These are phyloP conservation scores for Drosophila emarginata DNA, from an alignment of 2,888 invertebrate species.

Conservation along the genomic window DNA sequence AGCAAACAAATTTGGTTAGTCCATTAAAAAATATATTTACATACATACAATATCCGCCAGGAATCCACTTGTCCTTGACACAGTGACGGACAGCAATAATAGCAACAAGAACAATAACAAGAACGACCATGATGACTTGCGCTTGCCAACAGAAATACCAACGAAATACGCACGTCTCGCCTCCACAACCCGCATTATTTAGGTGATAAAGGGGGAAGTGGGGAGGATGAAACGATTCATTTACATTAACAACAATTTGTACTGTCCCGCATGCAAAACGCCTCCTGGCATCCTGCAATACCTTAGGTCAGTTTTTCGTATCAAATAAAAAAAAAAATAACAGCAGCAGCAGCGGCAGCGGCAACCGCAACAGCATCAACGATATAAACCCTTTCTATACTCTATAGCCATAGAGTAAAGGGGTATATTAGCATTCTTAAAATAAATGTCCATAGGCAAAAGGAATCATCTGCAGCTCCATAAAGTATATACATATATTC, in stretches of 20 bases:
- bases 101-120: slow-evolving; percentile 43
- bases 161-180: neutral
- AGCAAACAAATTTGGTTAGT: slow-evolving; percentile 4
- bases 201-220: neutral
- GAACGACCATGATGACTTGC: slow-evolving; percentile 61
- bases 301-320: slow-evolving; percentile 70
- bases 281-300: slow-evolving; percentile 52
- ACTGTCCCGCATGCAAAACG: slow-evolving; percentile 61
- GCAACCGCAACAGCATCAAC: slow-evolving; percentile 24
- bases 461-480: no score
- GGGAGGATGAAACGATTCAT: slow-evolving; percentile 35
- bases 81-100: slow-evolving; percentile 62
- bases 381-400: slow-evolving; percentile 39
- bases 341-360: slow-evolving; percentile 2
- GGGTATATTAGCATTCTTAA: neutral
- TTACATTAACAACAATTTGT: slow-evolving; percentile 58
- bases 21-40: slow-evolving; percentile 13
- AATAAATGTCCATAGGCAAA: neutral
- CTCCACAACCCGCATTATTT: slow-evolving; percentile 1
- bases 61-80: slow-evolving; percentile 75
- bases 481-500: no score
- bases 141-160: slow-evolving; percentile 45
- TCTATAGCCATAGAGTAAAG: neutral
- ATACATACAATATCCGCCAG: slow-evolving; percentile 21
- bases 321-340: slow-evolving; percentile 47